Percentiles rank a stretch among this genome's conserved stretches.
phyloP scores from a whole-genome alignment of 2,797 vertebrate species.

The Chelidonichthys spinosus region DNA sequence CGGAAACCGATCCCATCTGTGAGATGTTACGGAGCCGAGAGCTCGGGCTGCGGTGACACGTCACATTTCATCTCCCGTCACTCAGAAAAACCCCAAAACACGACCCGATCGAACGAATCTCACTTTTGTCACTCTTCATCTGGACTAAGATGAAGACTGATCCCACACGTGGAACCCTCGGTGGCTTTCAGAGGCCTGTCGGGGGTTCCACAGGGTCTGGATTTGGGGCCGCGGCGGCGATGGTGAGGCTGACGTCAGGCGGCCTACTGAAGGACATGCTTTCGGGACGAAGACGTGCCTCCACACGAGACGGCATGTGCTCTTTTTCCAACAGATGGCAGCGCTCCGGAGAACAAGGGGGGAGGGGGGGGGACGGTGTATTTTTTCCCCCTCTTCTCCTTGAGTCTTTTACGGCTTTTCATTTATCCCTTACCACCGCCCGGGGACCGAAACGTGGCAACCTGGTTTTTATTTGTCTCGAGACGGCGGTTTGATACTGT shows the following conservation, averaged over 20 bases:
- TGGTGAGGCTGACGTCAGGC: conserved; percentile 68
- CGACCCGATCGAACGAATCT: conserved; percentile 31
- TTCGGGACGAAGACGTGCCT: conserved; percentile 71
- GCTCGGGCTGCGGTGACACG: conserved; percentile 16
- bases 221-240: conserved; percentile 34
- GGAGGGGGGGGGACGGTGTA: conserved; percentile 43
- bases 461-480: conserved; percentile 70
- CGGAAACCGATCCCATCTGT: conserved; percentile 36
- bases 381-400: conserved; percentile 46
- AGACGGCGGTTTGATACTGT: conserved; percentile 58
- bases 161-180: conserved; percentile 22
- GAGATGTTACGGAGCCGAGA: background rate
- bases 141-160: conserved; percentile 24
- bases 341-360: conserved; percentile 62
- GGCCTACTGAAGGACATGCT: conserved; percentile 66
- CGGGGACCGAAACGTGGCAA: conserved; percentile 66
- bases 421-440: conserved; percentile 68
- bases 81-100: conserved; percentile 39
- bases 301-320: conserved; percentile 73
- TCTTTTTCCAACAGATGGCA: conserved; percentile 79
- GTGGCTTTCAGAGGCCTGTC: conserved; percentile 2
- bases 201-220: background rate
- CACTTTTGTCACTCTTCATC: conserved; percentile 49
- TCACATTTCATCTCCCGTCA: conserved; percentile 56
- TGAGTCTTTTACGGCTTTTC: conserved; percentile 69